phyloP scores from a whole-genome alignment of 1,140 invertebrate species.

The Pollicipes pollicipes region DNA sequence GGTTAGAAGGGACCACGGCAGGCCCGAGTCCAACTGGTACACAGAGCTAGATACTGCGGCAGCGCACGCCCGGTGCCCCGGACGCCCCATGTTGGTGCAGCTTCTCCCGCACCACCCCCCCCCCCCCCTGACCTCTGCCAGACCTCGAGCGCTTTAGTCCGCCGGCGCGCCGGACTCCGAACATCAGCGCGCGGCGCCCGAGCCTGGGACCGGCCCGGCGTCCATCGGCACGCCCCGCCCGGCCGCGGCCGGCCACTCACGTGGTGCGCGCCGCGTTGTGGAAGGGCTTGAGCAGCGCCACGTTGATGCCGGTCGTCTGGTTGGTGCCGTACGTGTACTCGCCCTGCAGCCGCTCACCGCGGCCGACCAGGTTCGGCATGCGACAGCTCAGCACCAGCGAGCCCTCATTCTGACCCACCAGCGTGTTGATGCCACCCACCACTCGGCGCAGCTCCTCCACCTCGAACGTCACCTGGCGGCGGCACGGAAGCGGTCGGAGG shows the following conservation, averaged over 20 bases:
- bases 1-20: too few species aligned
- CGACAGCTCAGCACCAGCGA: slow-evolving; percentile 47
- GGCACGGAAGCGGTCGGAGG: too few species aligned
- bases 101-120: too few species aligned
- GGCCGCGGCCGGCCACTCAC: slow-evolving; percentile 30
- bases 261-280: slow-evolving; percentile 33
- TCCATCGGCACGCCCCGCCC: too few species aligned
- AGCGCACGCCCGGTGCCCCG: too few species aligned
- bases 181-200: too few species aligned
- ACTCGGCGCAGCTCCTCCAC: slow-evolving; percentile 54
- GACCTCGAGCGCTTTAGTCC: too few species aligned
- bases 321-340: slow-evolving; percentile 59
- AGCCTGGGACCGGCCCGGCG: not conserved
- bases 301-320: slow-evolving; percentile 47
- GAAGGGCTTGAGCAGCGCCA: slow-evolving; percentile 57
- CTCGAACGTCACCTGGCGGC: slow-evolving; percentile 53
- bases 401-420: slow-evolving; percentile 69
- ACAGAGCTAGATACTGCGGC: slow-evolving; percentile 18
- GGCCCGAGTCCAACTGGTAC: too few species aligned
- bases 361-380: slow-evolving; percentile 59
- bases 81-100: too few species aligned
- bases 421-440: slow-evolving; percentile 58
- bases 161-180: too few species aligned
- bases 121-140: too few species aligned
- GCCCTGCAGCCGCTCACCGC: slow-evolving; percentile 53